A percentile compares a stretch with the other conserved stretches of the same genome.
Evolutionary conservation across 2,888 invertebrate species (phyloP).

Genomic region (Drosophila prostipennis): DNA sequence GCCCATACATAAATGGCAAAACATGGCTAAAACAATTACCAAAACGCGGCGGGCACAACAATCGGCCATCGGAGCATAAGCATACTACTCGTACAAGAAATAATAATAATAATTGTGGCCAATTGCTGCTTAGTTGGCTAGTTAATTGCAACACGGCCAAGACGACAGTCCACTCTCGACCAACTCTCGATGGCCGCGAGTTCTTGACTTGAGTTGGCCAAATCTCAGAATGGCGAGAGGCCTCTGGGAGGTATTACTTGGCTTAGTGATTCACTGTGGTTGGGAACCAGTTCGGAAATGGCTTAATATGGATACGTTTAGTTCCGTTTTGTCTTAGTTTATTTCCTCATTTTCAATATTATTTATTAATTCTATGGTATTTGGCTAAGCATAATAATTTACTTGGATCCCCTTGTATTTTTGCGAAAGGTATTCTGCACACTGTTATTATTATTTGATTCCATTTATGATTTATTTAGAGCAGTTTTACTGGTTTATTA

Average conservation of each 20-base stretch:
- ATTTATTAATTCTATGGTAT: not conserved
- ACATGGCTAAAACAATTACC: slow-evolving; percentile 80
- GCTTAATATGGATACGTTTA: not conserved
- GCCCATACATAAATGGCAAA: slow-evolving; percentile 69
- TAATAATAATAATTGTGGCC: slow-evolving; percentile 80
- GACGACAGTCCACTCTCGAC: slow-evolving; percentile 42
- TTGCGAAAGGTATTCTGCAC: too few relatives aligned
- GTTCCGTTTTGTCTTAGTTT: not conserved
- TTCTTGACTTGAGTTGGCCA: slow-evolving; percentile 26
- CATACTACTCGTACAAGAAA: slow-evolving; percentile 66
- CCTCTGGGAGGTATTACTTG: slow-evolving; percentile 7
- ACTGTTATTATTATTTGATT: too few relatives aligned
- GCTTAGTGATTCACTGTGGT: slow-evolving; percentile 25
- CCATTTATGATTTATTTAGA: too few relatives aligned
- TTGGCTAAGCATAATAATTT: slow-evolving; percentile 2
- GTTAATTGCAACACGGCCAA: slow-evolving; percentile 79
- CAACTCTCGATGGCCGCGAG: slow-evolving; percentile 35
- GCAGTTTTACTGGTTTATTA: too few relatives aligned
- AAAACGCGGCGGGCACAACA: slow-evolving; percentile 59
- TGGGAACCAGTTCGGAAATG: slow-evolving; percentile 30
- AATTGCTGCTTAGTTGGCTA: slow-evolving; percentile 79
- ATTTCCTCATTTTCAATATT: slow-evolving; percentile 21
- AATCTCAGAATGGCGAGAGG: slow-evolving; percentile 19
- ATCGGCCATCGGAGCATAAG: slow-evolving; percentile 27
- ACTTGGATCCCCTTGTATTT: not conserved